Evolutionary conservation across 1,140 invertebrate species (phyloP).

Genomic region (Drosophila equinoxialis): DNA sequence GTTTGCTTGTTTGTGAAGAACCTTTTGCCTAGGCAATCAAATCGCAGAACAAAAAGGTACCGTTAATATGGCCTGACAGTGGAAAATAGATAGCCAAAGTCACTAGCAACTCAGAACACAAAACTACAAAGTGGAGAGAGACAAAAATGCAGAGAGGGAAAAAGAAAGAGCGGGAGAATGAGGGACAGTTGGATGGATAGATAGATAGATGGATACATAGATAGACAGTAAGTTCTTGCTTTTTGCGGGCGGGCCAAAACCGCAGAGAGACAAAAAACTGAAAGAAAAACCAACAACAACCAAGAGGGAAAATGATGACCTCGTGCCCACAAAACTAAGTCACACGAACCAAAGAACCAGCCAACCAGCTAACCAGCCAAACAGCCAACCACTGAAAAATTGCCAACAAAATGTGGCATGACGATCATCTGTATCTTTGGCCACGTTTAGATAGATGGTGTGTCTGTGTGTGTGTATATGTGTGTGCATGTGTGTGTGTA

Average conservation of each 20-base stretch:
- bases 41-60: slow-evolving; percentile 75
- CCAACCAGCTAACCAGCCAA: slow-evolving; percentile 23
- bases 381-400: slow-evolving; percentile 72
- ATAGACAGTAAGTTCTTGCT: slow-evolving; percentile 35
- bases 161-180: slow-evolving; percentile 17
- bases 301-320: slow-evolving; percentile 60
- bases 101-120: slow-evolving; percentile 46
- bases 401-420: slow-evolving; percentile 64
- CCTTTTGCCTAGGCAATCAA: slow-evolving; percentile 45
- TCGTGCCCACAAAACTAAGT: slow-evolving; percentile 73
- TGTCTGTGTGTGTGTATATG: slow-evolving; percentile 5
- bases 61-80: slow-evolving; percentile 69
- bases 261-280: slow-evolving; percentile 27
- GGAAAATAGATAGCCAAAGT: slow-evolving; percentile 54
- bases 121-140: slow-evolving; percentile 55
- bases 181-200: background rate
- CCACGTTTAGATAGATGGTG: slow-evolving; percentile 7
- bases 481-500: slow-evolving; percentile 14
- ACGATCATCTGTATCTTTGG: slow-evolving; percentile 43
- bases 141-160: background rate
- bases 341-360: slow-evolving; percentile 50
- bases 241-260: slow-evolving; percentile 68
- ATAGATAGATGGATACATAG: slow-evolving; percentile 49
- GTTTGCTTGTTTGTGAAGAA: slow-evolving; percentile 47
- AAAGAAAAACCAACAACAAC: slow-evolving; percentile 19